Conservation (phyloP, 2,888 invertebrate species). For the Bhutanitis thaidina region DNA sequence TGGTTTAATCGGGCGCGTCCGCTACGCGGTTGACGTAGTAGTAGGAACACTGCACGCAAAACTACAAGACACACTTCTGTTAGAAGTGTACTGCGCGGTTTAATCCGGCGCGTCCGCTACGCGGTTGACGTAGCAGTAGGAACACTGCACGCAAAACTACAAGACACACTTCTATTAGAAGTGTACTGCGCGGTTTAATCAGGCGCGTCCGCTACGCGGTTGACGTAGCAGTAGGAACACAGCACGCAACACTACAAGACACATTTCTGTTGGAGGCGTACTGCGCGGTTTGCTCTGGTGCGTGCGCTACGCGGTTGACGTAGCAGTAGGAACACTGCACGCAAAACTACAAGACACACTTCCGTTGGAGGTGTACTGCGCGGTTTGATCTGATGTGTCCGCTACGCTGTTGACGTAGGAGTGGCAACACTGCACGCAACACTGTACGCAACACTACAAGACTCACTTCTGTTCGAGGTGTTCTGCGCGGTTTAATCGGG, state of each 20-base stretch:
- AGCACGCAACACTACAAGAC: slow-evolving; percentile 36
- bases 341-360: slow-evolving; percentile 63
- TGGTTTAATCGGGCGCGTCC: slow-evolving; percentile 36
- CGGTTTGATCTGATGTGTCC: slow-evolving; percentile 36
- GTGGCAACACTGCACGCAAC: slow-evolving; percentile 19
- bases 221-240: slow-evolving; percentile 37
- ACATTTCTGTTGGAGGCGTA: slow-evolving; percentile 84
- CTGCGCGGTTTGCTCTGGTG: slow-evolving; percentile 64
- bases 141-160: neutral
- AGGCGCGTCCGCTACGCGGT: slow-evolving; percentile 36
- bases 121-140: slow-evolving; percentile 41
- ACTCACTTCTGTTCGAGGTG: slow-evolving; percentile 84
- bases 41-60: slow-evolving; percentile 18
- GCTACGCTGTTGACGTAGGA: slow-evolving; percentile 45
- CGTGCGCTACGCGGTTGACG: too few species aligned
- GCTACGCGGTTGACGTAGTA: slow-evolving; percentile 45
- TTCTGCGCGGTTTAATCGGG: slow-evolving; percentile 76
- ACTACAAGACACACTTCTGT: slow-evolving; percentile 77
- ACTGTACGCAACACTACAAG: too few species aligned
- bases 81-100: slow-evolving; percentile 81
- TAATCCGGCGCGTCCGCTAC: slow-evolving; percentile 39
- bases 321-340: too few species aligned
- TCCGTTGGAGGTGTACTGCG: slow-evolving; percentile 83
- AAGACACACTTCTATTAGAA: slow-evolving; percentile 82
- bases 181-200: slow-evolving; percentile 76